Evolutionary conservation across 2,888 invertebrate species (phyloP).

Genomic region (Gryllus longicercus): DNA sequence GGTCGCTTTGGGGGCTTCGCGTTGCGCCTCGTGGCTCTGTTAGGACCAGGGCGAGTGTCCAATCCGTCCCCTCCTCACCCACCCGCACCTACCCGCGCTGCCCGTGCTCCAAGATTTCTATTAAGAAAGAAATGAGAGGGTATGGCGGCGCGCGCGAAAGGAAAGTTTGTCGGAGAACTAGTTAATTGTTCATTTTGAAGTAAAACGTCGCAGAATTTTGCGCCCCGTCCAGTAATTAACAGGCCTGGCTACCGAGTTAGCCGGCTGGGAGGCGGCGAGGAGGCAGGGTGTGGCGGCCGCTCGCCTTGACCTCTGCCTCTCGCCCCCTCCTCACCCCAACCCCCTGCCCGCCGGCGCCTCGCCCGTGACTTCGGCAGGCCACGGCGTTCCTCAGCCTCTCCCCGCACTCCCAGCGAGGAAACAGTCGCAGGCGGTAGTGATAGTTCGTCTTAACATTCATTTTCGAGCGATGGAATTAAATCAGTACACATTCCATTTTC

Average conservation of each 20-base stretch:
- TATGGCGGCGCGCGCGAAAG: background rate
- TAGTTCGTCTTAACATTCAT: no score
- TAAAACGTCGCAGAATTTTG: constrained; percentile 19
- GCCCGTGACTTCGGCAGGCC: no score
- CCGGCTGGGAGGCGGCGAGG: background rate
- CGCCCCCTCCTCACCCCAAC: background rate
- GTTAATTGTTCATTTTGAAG: constrained; percentile 24
- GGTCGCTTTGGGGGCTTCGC: no score
- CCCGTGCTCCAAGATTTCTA: background rate
- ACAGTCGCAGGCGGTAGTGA: no score
- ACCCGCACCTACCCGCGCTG: background rate
- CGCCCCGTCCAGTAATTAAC: constrained; percentile 7
- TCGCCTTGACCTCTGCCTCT: background rate
- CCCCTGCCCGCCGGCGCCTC: no score
- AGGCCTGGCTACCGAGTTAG: background rate
- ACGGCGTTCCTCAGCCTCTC: no score
- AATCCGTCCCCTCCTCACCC: background rate
- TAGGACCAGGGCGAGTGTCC: no score
- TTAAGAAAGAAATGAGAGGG: constrained; percentile 17
- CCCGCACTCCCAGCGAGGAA: no score
- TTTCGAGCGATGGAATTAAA: no score
- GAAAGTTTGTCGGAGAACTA: constrained; percentile 11
- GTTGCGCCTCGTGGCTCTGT: no score
- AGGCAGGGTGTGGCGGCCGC: no score
- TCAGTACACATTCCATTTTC: no score